Evolutionary conservation across 2,797 vertebrate species (phyloP), one percentile per base, ranked within the genome.

Genomic region (Amblyraja radiata): DNA sequence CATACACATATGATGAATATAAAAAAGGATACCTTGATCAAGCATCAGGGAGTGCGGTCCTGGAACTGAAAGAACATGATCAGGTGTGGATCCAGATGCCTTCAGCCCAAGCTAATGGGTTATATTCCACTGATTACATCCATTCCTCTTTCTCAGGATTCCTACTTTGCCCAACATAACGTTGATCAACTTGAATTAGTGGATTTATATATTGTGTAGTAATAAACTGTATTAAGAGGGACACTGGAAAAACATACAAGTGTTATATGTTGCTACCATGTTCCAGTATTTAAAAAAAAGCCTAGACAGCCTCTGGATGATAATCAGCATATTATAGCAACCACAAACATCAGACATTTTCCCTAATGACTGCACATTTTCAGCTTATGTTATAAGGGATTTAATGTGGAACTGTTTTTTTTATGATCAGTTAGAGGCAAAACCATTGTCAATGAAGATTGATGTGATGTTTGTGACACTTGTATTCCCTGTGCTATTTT

Each of bases 1-100:
- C 98, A 93, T 99, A 99, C 95, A 99, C 99, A 94, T 99, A 99
- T 1, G 99, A 99, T 0, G 99, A 99, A 95, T 99, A 99, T 97
- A 99, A 99, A 96, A 99, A 99, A 95, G 99, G 99, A 94, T 98
- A 99, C 96, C 97, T 99, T 97, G 99, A 99, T 97, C 99, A 99
- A 96, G 99, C 99, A 0, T 99, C 99, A 0, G 99, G 99, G 58
- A 99, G 99, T 93, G 98, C 98, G 0, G 99, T 99, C 94, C 97
- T 99, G 77, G 98, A 99, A 97, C 97, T 99, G 93, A 98, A 98
- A 96, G 97, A 99, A 96, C 98, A 97, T 0, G 99, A 99, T 95
- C 98, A 99, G 95, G 98, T 99, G 93, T 99, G 98, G 98, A 96
- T 99, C 94, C 99, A 99, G 95, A 99, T 99, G 98, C 99, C 99